Evolutionary conservation across 2,888 invertebrate genomes (phyloP), one percentile per base, ranked within the genome.

Genomic region (Horisme vitalbata): DNA sequence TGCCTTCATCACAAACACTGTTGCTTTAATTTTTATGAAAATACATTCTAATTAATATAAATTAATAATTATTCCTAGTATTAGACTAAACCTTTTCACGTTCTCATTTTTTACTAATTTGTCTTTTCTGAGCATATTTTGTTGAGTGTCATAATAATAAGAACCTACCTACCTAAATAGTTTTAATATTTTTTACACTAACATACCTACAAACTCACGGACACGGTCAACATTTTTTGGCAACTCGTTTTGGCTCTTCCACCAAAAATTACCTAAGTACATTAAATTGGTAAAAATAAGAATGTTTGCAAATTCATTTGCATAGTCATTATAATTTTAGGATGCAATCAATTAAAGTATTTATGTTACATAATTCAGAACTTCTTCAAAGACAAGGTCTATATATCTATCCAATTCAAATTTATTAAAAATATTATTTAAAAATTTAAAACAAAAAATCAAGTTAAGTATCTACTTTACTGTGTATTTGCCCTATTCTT

Each of bases 111-210:
- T 57, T 75, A 75, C 61, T 69, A 71, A 76, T 77, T 83, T 87
- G 86, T 86, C 87, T 86, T 87, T 87, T 83, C 75, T 86, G 86
- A 88, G 88, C 87, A 85, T 70, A 73, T 64, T 67, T 69, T 66
- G 64, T 65, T 68, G 61, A 67, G 62, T 59, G 62, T 63, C 56
- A 49, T 57, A 20, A 28, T 34, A 28, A 24, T 14, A 12, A 15
- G 14, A 13, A n/a, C n/a, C n/a, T n/a, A n/a, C n/a, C n/a, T n/a
- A n/a, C n/a, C n/a, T n/a, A n/a, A n/a, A n/a, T n/a, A n/a, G n/a
- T n/a, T n/a, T n/a, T n/a, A n/a, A n/a, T n/a, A 12, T 26, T 10
- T 10, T 30, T 15, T 30, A 14, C 24, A 32, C 32, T 37, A 27
- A 27, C 28, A 23, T 55, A 63, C 53, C 59, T 57, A 56, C 62